Evolutionary conservation across 2,113 vertebrate species (phyloP).

Genomic region (Turdus rufiventris): DNA sequence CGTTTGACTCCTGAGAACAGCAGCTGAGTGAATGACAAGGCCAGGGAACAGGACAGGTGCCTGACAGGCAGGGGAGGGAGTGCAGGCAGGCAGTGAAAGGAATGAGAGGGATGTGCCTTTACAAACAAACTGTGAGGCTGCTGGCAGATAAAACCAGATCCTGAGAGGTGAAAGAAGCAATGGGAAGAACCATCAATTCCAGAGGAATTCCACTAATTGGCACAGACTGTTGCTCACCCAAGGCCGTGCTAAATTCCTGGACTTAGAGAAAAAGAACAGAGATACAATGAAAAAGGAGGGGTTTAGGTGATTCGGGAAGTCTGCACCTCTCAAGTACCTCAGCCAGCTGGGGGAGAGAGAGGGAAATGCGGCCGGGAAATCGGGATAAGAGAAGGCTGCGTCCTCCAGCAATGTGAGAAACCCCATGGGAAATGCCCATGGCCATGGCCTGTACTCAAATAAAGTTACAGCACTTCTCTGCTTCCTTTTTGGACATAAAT

Average conservation of each 20-base stretch:
- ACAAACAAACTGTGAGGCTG: neutral
- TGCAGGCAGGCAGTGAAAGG: neutral
- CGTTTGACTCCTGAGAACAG: neutral
- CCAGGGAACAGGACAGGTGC: neutral
- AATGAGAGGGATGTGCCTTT: neutral
- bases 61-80: neutral
- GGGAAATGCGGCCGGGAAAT: neutral
- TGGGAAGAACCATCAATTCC: neutral
- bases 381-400: accelerated
- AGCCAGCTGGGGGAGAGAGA: neutral
- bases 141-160: neutral
- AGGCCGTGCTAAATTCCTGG: neutral
- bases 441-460: neutral
- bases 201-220: neutral
- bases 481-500: neutral
- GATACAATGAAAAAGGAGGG: neutral
- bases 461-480: neutral
- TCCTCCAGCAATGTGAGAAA: neutral
- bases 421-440: neutral
- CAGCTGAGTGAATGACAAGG: neutral
- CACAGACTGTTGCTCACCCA: neutral
- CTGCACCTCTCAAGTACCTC: neutral
- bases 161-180: neutral
- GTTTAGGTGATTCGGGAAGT: neutral
- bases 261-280: neutral